Evolutionary conservation across 2,888 invertebrate species (phyloP), one percentile per base, ranked within the genome.

Genomic region (Leucania comma): DNA sequence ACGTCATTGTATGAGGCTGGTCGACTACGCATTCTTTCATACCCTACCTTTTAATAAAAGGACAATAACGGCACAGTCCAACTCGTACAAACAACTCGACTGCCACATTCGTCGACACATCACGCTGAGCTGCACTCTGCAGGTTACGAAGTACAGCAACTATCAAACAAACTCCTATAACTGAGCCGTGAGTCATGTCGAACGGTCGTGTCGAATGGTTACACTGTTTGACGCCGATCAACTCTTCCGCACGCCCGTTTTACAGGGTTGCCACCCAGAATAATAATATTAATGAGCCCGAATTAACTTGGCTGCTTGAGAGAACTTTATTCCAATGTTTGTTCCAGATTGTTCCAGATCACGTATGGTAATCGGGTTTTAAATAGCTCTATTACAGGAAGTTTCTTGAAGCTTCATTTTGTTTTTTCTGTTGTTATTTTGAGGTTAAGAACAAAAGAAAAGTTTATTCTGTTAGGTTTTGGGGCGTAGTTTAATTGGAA

Each of bases 251-350:
- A 61, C 50, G 59, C 70, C 56, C 50, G 58, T 66, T 54, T 75
- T 62, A 57, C 73, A 60, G 82, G 72, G 82, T 81, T 84, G 75
- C 82, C 79, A 81, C 24, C 20, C 32, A 22, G 54, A 67, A 68
- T 48, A 68, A 81, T 75, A 79, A 79, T 61, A 64, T 65, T 72
- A 75, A 79, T 73, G 80, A 58, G 60, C 32, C 35, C 29, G 79
- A 78, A 63, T 72, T 72, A 63, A 78, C 32, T 72, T 46, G 4
- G 61, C 50, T 57, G 60, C 24, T 12, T 59, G 54, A 53, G 1
- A 20, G 32, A 75, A 75, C 48, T 79, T 79, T 64, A 75, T 64
- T 65, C n/a, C 6, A 65, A 53, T 58, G 53, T 65, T 72, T 60
- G n/a, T n/a, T n/a, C n/a, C n/a, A n/a, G n/a, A n/a, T 61, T 65